Evolutionary conservation across 2,888 invertebrate genomes (phyloP), one percentile per base, ranked within the genome.

Genomic region (Cheilosia vulpina): DNA sequence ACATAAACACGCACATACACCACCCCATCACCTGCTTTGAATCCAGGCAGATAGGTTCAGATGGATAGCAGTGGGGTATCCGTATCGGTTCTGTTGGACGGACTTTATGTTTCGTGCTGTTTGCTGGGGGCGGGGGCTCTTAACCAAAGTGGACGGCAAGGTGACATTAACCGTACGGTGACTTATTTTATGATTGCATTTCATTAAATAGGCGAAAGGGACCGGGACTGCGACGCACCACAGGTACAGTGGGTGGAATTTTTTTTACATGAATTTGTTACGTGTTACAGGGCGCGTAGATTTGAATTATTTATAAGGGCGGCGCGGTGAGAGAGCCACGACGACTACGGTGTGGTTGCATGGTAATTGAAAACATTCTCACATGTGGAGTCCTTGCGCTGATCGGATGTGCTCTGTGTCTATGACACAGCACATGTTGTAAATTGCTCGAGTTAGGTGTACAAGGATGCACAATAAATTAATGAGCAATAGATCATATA

Each of bases 311-410:
- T 84, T 84, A 84, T 84, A 84, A 84, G 79, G 69, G 34, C 50
- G 43, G 53, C 17, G 50, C n/a, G 41, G n/a, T 43, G 11, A 13
- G 17, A 43, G 43, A 45, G 57, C 50, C 52, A 58, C 62, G 62
- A 72, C 66, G 53, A 47, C 55, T 17, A 24, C 58, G 21, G 47
- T 58, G 57, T 63, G 43, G 73, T 65, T 55, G 78, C 75, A 79
- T 84, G 84, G 80, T 84, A 84, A 84, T 84, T 84, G 84, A 80
- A 84, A 80, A 80, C 75, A 75, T 69, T 80, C 84, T 79, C 75
- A 79, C 73, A 79, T 75, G 73, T 75, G 65, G 34, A 55, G 13
- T 34, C 71, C 63, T 71, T 68, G 73, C 69, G 63, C 34, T 55
- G 73, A 79, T 79, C 75, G 75, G 75, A 65, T 73, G 50, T 62